Percentiles rank a stretch among this genome's conserved stretches.
Conservation (phyloP, 2,888 invertebrate species). For the Nemurella pictetii region DNA sequence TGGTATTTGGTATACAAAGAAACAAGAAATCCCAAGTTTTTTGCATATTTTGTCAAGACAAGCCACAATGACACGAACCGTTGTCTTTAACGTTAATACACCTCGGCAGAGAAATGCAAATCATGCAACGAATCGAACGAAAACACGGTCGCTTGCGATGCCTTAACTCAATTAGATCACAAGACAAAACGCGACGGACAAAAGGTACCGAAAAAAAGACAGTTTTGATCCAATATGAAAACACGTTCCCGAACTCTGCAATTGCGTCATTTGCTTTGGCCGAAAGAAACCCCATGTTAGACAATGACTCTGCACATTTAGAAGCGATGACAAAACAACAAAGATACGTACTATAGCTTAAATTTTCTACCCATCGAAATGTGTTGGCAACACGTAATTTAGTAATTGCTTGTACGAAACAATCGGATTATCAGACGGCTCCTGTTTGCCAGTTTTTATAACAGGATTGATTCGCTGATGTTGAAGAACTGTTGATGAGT, state of each 20-base stretch:
- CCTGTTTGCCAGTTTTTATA: background rate
- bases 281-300: background rate
- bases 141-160: conserved; percentile 25
- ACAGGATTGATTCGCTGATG: background rate
- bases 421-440: conserved; percentile 22
- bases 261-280: background rate
- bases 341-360: no score
- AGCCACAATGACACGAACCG: background rate
- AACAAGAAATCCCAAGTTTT: background rate
- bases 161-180: conserved; percentile 39
- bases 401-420: conserved; percentile 24
- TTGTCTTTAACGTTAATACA: background rate
- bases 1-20: background rate
- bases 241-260: background rate
- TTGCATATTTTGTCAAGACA: background rate
- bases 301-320: background rate
- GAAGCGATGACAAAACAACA: background rate
- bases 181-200: conserved; percentile 32
- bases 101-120: conserved; percentile 37
- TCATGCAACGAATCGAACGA: conserved; percentile 11
- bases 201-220: background rate
- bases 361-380: background rate
- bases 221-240: background rate
- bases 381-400: conserved; percentile 13
- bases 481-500: background rate